Base-by-base conservation (phyloP, 2,888 invertebrate genomes). In the Calliopum simillimum region DNA sequence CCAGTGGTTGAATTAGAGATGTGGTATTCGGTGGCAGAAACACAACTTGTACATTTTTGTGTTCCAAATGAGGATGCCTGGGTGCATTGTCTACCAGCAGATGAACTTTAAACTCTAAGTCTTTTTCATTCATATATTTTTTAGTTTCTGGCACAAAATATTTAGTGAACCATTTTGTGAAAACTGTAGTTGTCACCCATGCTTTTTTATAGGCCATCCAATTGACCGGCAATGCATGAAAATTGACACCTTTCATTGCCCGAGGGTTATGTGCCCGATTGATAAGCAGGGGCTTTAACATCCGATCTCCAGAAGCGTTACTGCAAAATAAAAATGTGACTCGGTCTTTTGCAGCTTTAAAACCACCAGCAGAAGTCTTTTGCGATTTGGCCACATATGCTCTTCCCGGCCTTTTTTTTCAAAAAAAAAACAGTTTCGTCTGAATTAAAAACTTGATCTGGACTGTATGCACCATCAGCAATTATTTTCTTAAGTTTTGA, bases 241-340 rank as follows among this genome's bases (percentile, higher is more conserved):
- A n/a, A n/a, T n/a, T n/a, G n/a, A n/a, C n/a, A n/a, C n/a, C n/a
- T n/a, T n/a, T n/a, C n/a, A n/a, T n/a, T n/a, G n/a, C n/a, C n/a
- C n/a, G n/a, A n/a, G n/a, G n/a, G n/a, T 72, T 64, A 49, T 4
- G 3, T 25, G 5, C 25, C 3, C 25, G 25, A 25, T 80, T 74
- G 58, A 80, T 62, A 69, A 81, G 65, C n/a, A n/a, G n/a, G 25
- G 79, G 79, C 70, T 77, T 82, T 64, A 77, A 53, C 75, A 71
- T 56, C 16, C 62, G 62, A 62, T 70, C 69, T 55, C 63, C 69
- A 23, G 69, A 72, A 58, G 72, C 77, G 71, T 80, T 82, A 25
- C 73, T 73, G 68, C 80, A 78, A 6, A 81, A 72, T 72, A 81
- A 62, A 23, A 81, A 74, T 55, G 78, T 79, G 6, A 77, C 2